A percentile compares a stretch with the other conserved stretches of the same genome.
Evolutionary conservation across 2,113 vertebrate species (phyloP).

Genomic region (Macquaria australasica): DNA sequence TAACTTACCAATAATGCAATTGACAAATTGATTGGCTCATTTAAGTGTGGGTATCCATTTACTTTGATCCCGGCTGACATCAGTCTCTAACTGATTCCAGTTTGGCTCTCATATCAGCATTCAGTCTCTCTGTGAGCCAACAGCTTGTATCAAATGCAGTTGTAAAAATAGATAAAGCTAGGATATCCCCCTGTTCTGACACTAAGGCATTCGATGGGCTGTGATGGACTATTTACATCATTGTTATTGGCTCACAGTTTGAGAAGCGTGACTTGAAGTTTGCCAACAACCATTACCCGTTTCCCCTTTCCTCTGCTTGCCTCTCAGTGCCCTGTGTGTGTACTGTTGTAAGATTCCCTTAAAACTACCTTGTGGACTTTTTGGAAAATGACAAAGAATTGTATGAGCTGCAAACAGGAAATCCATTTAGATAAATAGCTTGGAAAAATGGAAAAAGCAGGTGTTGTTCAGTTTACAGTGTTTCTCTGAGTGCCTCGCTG

Average conservation of each 20-base stretch:
- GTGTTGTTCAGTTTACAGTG: background rate
- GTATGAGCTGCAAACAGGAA: background rate
- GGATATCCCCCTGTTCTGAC: constrained; percentile 29
- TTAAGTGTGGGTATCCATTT: constrained; percentile 24
- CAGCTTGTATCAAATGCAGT: constrained; percentile 52
- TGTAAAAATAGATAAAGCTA: constrained; percentile 50
- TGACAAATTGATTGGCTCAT: constrained; percentile 34
- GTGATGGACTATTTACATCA: constrained; percentile 48
- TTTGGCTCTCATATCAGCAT: constrained; percentile 29
- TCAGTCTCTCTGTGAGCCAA: constrained; percentile 34
- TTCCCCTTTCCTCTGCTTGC: constrained; percentile 33
- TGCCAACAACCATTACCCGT: constrained; percentile 48
- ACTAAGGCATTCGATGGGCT: constrained; percentile 42
- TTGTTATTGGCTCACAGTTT: constrained; percentile 47
- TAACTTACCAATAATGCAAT: background rate
- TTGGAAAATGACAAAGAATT: background rate
- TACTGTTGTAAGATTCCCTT: background rate
- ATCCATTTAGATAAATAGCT: background rate
- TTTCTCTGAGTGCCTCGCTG: background rate
- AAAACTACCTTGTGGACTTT: background rate
- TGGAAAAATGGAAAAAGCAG: background rate
- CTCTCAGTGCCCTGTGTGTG: constrained; percentile 19
- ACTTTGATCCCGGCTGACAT: constrained; percentile 47
- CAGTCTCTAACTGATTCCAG: constrained; percentile 26
- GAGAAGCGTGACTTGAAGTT: constrained; percentile 21